Conservation (phyloP, 2,113 vertebrate species). For the Campylorhamphus procurvoides region DNA sequence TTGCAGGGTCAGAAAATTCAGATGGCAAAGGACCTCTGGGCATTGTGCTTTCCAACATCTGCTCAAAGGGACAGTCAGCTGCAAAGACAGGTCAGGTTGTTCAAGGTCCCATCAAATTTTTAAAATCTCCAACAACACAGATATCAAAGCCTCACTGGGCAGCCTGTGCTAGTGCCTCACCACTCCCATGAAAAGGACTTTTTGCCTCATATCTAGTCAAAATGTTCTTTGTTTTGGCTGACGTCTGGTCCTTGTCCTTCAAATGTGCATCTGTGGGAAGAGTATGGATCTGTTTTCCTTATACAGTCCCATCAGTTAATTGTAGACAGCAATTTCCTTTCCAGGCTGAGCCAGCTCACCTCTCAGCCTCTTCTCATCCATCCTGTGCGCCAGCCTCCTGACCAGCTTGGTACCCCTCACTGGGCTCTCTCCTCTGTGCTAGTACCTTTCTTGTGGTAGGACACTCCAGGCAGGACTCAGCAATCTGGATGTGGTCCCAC, state of each 20-base stretch:
- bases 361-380: neutral
- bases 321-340: neutral
- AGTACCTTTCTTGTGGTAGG: neutral
- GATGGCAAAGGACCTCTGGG: neutral
- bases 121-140: neutral
- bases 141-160: neutral
- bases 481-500: neutral
- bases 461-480: neutral
- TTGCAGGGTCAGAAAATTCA: neutral
- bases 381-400: neutral
- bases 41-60: accelerated
- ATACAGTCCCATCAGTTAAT: neutral
- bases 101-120: neutral
- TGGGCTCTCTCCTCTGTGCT: neutral
- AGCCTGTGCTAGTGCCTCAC: neutral
- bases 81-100: neutral
- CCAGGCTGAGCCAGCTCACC: neutral
- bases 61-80: neutral
- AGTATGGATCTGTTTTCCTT: neutral
- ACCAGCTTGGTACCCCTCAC: neutral
- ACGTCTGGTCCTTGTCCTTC: neutral
- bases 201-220: neutral
- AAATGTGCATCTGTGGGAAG: neutral
- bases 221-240: neutral
- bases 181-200: neutral